phyloP scores from a whole-genome alignment of 2,888 invertebrate genomes.

The Limnephilus marmoratus region DNA sequence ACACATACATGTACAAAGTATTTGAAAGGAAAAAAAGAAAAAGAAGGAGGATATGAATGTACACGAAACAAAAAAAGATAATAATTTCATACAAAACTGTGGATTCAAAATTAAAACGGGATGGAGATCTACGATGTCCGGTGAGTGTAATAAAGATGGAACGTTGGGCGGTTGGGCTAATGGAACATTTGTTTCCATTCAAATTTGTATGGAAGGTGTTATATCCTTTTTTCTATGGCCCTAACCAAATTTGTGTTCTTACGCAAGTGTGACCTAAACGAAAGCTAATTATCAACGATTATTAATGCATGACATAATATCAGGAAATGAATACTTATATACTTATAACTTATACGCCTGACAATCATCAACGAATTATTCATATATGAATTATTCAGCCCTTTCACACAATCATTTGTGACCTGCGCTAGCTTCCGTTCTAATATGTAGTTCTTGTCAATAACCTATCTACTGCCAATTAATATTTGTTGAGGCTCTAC shows the following conservation, averaged over 20 bases:
- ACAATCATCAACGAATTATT: not conserved
- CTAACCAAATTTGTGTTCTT: not conserved
- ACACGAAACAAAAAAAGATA: too few species aligned
- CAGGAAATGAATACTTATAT: not conserved
- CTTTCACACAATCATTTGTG: not conserved
- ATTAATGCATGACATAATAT: not conserved
- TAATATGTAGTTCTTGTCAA: not conserved
- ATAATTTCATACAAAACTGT: too few species aligned
- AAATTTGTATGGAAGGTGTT: too few species aligned
- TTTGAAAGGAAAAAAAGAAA: too few species aligned
- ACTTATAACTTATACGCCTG: not conserved
- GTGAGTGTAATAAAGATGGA: too few species aligned
- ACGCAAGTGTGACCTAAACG: not conserved
- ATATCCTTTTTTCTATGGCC: too few species aligned
- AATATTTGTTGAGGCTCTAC: not conserved
- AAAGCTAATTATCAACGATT: not conserved
- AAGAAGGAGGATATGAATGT: too few species aligned
- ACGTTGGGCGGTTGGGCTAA: too few species aligned
- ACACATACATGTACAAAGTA: too few species aligned
- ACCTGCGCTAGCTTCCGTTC: not conserved
- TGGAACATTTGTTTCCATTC: too few species aligned
- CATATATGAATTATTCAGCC: not conserved
- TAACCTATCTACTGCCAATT: not conserved
- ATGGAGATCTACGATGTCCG: too few species aligned
- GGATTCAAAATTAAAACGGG: too few species aligned